phyloP scores from a whole-genome alignment of 2,113 vertebrate genomes.

The Eublepharis macularius region DNA sequence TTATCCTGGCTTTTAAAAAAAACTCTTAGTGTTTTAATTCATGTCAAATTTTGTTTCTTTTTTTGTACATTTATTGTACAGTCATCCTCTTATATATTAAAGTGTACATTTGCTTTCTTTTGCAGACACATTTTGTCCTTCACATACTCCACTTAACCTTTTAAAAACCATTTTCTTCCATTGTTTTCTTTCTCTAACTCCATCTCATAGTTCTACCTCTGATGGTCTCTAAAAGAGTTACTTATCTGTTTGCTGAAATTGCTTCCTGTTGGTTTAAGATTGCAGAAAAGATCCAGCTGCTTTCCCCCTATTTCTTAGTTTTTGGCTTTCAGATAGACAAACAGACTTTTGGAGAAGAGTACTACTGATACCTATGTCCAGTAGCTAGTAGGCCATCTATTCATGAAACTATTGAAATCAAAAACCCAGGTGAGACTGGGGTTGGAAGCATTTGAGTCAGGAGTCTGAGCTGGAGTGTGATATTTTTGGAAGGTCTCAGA shows the following conservation, averaged over 20 bases:
- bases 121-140: slow-evolving; percentile 20
- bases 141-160: background rate
- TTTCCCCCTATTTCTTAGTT: too few relatives aligned
- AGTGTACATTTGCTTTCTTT: background rate
- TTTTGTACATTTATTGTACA: background rate
- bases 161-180: background rate
- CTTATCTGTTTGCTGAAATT: background rate
- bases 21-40: slow-evolving; percentile 4
- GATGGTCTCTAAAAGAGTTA: background rate
- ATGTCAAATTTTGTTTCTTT: background rate
- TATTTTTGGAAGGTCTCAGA: too few relatives aligned
- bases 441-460: too few relatives aligned
- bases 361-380: too few relatives aligned
- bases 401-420: too few relatives aligned
- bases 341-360: too few relatives aligned
- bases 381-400: too few relatives aligned
- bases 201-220: background rate
- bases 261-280: background rate
- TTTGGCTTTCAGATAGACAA: too few relatives aligned
- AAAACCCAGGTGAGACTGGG: too few relatives aligned
- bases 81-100: slow-evolving; percentile 8
- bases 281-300: background rate
- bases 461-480: too few relatives aligned
- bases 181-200: background rate
- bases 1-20: slow-evolving; percentile 20